Conservation (phyloP, 1,140 invertebrate species). For the Drosophila lacertosa region DNA sequence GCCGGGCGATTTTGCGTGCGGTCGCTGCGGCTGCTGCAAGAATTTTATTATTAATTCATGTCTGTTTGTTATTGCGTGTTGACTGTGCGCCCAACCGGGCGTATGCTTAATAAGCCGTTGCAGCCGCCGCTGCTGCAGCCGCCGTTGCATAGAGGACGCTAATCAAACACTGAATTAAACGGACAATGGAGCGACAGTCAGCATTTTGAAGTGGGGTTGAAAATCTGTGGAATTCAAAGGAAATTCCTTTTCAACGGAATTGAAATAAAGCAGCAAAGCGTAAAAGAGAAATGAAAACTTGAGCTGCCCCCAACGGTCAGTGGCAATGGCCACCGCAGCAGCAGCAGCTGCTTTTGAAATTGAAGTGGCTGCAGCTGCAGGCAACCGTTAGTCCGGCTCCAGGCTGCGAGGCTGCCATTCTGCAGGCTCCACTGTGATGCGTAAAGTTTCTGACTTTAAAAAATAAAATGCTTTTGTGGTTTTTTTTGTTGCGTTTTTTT, state of each 20-base stretch:
- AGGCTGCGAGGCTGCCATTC: slow-evolving; percentile 6
- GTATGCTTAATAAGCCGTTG: slow-evolving; percentile 60
- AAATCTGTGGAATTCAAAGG: slow-evolving; percentile 57
- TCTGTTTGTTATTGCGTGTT: slow-evolving; percentile 13
- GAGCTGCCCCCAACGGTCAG: slow-evolving; percentile 29
- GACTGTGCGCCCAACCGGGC: slow-evolving; percentile 37
- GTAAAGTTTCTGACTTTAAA: slow-evolving; percentile 58
- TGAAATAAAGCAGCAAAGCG: slow-evolving; percentile 47
- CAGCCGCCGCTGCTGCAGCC: slow-evolving; percentile 4
- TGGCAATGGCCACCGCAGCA: slow-evolving; percentile 45
- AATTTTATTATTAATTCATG: slow-evolving; percentile 62
- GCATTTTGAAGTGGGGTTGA: slow-evolving; percentile 1
- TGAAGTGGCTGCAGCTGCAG: slow-evolving; percentile 63
- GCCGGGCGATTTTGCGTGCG: slow-evolving; percentile 57
- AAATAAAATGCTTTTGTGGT: slow-evolving; percentile 56
- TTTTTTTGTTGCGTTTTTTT: background rate
- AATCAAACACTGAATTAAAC: slow-evolving; percentile 65
- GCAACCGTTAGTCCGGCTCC: slow-evolving; percentile 2
- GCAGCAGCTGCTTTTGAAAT: slow-evolving; percentile 66
- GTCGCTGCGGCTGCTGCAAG: slow-evolving; percentile 36
- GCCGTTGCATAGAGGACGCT: slow-evolving; percentile 31
- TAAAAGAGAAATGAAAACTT: slow-evolving; percentile 39
- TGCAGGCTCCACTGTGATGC: no score
- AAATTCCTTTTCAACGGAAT: slow-evolving; percentile 47
- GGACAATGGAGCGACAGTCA: slow-evolving; percentile 32